Percentiles rank a stretch among this genome's conserved stretches.
phyloP scores from a whole-genome alignment of 2,113 vertebrate species.

The Mastomys coucha region DNA sequence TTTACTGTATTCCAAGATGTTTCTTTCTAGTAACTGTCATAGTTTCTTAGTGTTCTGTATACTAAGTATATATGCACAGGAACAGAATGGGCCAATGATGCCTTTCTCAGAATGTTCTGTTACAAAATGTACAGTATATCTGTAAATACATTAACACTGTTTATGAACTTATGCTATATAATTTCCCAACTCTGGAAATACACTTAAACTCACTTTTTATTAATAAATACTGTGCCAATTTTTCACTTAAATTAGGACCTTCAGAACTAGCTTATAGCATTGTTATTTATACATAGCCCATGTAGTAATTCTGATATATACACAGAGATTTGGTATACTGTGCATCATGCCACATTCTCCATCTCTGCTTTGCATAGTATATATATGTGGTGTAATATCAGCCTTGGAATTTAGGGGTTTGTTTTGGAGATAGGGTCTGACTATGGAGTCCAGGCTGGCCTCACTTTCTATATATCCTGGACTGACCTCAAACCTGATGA shows the following conservation, averaged over 20 bases:
- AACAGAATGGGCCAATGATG: background rate
- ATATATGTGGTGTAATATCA: background rate
- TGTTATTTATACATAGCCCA: constrained; percentile 8
- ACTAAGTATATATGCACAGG: background rate
- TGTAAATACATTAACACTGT: constrained; percentile 11
- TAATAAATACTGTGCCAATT: background rate
- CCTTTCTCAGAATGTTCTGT: background rate
- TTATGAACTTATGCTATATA: background rate
- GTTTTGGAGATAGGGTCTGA: background rate
- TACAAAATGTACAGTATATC: background rate
- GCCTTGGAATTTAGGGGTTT: background rate
- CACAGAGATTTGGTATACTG: background rate
- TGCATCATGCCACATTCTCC: background rate
- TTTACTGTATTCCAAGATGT: background rate
- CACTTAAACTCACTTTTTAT: background rate
- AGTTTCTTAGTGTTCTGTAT: background rate
- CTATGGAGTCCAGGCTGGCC: background rate
- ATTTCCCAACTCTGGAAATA: background rate
- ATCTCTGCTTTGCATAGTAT: background rate
- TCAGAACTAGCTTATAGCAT: background rate
- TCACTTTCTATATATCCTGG: background rate
- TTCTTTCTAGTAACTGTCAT: background rate
- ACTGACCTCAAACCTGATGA: background rate
- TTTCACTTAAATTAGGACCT: constrained; percentile 41
- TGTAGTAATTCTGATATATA: background rate